Evolutionary conservation across 2,888 invertebrate species (phyloP).

Genomic region (Dioctria linearis): DNA sequence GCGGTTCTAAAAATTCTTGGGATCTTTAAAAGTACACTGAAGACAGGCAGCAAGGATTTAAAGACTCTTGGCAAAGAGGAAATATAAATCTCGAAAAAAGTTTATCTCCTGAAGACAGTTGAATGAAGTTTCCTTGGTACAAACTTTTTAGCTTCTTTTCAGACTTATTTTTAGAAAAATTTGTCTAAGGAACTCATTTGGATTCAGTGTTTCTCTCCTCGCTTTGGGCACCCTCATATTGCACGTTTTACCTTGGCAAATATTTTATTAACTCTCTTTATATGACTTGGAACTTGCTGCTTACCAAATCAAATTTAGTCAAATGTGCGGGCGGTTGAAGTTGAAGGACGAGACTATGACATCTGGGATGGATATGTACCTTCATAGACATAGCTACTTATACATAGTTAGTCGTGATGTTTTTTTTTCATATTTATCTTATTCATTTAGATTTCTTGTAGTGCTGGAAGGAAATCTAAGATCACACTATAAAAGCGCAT

Average conservation of each 20-base stretch:
- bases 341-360: not conserved
- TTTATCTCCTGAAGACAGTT: conserved; percentile 31
- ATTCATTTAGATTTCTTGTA: too few relatives aligned
- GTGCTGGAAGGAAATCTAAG: too few relatives aligned
- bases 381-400: too few relatives aligned
- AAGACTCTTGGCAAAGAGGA: not conserved
- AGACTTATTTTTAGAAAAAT: conserved; percentile 17
- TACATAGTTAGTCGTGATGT: too few relatives aligned
- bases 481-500: too few relatives aligned
- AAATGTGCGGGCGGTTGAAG: conserved; percentile 16
- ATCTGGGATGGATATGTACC: conserved; percentile 4
- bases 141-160: conserved; percentile 22
- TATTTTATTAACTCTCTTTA: conserved; percentile 40
- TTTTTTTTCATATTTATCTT: too few relatives aligned
- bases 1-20: conserved; percentile 9
- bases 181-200: conserved; percentile 39
- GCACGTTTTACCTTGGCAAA: conserved; percentile 10
- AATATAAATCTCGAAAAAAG: conserved; percentile 24
- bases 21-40: conserved; percentile 28
- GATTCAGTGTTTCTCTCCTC: conserved; percentile 32
- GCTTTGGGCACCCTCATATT: not conserved
- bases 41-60: not conserved
- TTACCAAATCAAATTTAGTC: conserved; percentile 31
- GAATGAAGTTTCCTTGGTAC: conserved; percentile 14
- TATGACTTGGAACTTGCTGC: conserved; percentile 22